phyloP scores from a whole-genome alignment of 1,140 invertebrate species.

The Listronotus bonariensis region DNA sequence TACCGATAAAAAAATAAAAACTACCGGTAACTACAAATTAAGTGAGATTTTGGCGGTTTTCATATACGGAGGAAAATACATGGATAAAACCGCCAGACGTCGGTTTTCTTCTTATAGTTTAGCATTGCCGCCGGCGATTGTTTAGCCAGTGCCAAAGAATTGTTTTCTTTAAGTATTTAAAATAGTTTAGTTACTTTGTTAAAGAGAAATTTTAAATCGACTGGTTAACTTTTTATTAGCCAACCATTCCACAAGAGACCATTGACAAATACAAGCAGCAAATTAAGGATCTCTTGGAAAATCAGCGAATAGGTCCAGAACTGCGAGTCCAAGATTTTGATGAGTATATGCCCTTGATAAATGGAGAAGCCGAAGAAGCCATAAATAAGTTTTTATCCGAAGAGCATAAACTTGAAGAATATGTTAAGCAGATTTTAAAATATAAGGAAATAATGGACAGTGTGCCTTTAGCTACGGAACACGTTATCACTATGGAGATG shows the following conservation, averaged over 20 bases:
- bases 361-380: constrained; percentile 65
- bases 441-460: constrained; percentile 68
- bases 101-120: too few relatives aligned
- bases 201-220: too few relatives aligned
- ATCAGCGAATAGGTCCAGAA: constrained; percentile 73
- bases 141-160: too few relatives aligned
- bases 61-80: too few relatives aligned
- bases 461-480: constrained; percentile 68
- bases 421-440: constrained; percentile 65
- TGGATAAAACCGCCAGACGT: too few relatives aligned
- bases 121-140: too few relatives aligned
- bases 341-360: constrained; percentile 79
- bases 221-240: constrained; percentile 56
- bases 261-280: constrained; percentile 62
- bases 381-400: constrained; percentile 72
- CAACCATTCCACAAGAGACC: constrained; percentile 69
- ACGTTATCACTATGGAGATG: constrained; percentile 76
- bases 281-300: constrained; percentile 67
- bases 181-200: too few relatives aligned
- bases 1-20: too few relatives aligned
- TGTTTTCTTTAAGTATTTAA: too few relatives aligned
- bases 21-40: too few relatives aligned
- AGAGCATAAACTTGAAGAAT: constrained; percentile 70
- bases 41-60: too few relatives aligned
- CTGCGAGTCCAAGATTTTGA: constrained; percentile 77